Base-by-base conservation (phyloP, 2,113 vertebrate species). In the Chlorodrepanis virens region DNA sequence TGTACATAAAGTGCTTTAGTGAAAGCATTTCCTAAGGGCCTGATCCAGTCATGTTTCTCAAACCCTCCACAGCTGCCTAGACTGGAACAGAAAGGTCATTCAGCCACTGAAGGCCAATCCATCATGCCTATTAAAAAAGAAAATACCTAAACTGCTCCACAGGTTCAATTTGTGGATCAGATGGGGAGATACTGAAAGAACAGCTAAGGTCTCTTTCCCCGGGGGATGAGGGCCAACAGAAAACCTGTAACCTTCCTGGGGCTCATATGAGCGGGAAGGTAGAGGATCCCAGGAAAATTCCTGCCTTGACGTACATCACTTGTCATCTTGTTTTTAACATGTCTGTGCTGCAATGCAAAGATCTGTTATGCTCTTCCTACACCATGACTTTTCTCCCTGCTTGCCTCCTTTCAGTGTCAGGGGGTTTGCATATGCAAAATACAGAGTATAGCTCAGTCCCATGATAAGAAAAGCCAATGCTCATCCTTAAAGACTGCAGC, bases 51-150 rank as follows among this genome's bases (percentile, higher is more conserved):
- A 40, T 92, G 94, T 82, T 88, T 90, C 94, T 86, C 93, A 83
- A 95, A 61, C 75, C 61, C 74, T 96, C 87, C 0, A 11, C 94
- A 95, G 95, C 87, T 95, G 94, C 94, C 94, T 95, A 81, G 90
- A 59, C 92, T 92, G 88, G 88, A 97, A 96, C 96, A 94, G 90
- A 97, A 96, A 97, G 96, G 96, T 97, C 93, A 97, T 94, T 95
- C 83, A 97, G 92, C 82, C 96, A 92, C 96, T 68, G 93, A 96
- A 96, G 96, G 92, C 94, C 71, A 96, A 96, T 96, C 85, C 88
- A 95, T 97, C 96, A 96, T 83, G 96, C 79, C 87, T 47, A 90
- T 88, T 95, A 94, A 94, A 96, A 90, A 95, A 94, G 90, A 95
- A 95, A 94, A 93, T 90, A 96, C 68, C 96, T 61, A 40, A 95